A percentile compares a stretch with the other conserved stretches of the same genome.
Conservation (phyloP, 2,888 invertebrate genomes). For the Meliscaeva auricollis region DNA sequence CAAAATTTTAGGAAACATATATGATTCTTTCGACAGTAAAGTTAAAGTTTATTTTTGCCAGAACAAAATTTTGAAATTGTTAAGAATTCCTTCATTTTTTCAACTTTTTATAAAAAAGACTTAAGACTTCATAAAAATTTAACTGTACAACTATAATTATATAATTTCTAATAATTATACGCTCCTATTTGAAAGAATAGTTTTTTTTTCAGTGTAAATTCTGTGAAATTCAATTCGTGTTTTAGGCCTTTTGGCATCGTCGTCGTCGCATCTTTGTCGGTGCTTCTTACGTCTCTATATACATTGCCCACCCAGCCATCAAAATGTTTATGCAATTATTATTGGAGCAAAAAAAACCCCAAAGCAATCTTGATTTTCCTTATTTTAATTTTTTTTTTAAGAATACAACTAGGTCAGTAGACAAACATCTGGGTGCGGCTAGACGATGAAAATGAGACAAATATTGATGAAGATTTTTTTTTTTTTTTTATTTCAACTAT, state of each 20-base stretch:
- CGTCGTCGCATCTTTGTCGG: background rate
- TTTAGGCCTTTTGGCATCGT: constrained; percentile 4
- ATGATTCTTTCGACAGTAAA: too few species aligned
- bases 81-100: too few species aligned
- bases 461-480: constrained; percentile 36
- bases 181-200: too few species aligned
- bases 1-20: too few species aligned
- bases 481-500: background rate
- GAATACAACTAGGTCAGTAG: constrained; percentile 55
- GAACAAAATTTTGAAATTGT: too few species aligned
- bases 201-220: background rate
- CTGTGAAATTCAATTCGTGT: background rate
- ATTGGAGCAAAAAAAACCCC: constrained; percentile 38
- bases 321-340: constrained; percentile 44
- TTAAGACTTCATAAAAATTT: too few species aligned
- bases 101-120: too few species aligned
- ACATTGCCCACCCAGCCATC: constrained; percentile 11
- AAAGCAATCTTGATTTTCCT: constrained; percentile 31
- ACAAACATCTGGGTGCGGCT: constrained; percentile 61
- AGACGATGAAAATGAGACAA: constrained; percentile 53
- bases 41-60: too few species aligned
- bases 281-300: background rate
- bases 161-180: too few species aligned
- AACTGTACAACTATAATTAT: too few species aligned
- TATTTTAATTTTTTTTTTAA: background rate